Evolutionary conservation across 2,888 invertebrate species (phyloP), one percentile per base, ranked within the genome.

Genomic region (Chironomus riparius): DNA sequence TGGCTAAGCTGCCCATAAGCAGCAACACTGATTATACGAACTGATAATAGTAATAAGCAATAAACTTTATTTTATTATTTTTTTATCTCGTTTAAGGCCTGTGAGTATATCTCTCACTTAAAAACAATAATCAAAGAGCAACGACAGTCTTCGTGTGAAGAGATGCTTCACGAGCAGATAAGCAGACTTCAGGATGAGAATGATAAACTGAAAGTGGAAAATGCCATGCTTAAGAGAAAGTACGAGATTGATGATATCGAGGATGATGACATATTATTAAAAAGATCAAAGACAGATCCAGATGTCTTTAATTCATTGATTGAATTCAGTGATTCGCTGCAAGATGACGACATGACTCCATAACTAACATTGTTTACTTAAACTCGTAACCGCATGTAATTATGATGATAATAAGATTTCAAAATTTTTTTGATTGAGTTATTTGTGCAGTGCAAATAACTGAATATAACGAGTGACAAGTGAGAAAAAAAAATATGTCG

Each of bases 31-130:
- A 10, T 38, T 38, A 4, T 10, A 38, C 38, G 10, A 38, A 38
- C 10, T 10, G 38, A 2, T 38, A 10, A 38, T 38, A 10, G n/a
- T n/a, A n/a, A n/a, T n/a, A n/a, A n/a, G n/a, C n/a, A n/a, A n/a
- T n/a, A n/a, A n/a, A 38, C 1, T 47, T 10, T 3, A 13, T 69
- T 38, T 69, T 69, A 69, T 47, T 47, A 69, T 28, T 28, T 28
- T 1, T 28, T 28, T 5, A 28, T 38, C 38, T 38, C 38, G 10
- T 38, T 38, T 38, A 7, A 76, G 69, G 76, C 76, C 50, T 76
- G 76, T 21, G 76, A 76, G 47, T 76, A 76, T 24, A 76, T 76
- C 21, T 50, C 76, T 15, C 76, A 76, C 61, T 28, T 76, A 12
- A 76, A 76, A 68, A 21, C 76, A 24, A 48, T 76, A 13, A 76